Percentiles rank a stretch among this genome's conserved stretches.
These are phyloP conservation scores for Erebia epiphron DNA, from an alignment of 2,888 invertebrate genomes.

Conservation along the genomic window DNA sequence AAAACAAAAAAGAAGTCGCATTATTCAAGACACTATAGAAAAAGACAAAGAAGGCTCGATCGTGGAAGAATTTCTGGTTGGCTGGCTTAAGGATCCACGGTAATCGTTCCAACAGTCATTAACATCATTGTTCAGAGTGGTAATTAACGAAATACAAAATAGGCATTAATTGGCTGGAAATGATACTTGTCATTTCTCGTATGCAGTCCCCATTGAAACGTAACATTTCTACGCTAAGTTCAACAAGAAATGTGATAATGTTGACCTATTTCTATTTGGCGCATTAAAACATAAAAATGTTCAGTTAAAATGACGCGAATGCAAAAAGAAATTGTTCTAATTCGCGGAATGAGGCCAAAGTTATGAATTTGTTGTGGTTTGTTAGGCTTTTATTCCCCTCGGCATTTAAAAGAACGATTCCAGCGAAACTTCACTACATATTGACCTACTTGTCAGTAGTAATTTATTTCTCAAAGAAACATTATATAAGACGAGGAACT, in stretches of 20 bases:
- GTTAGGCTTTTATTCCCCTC: conserved; percentile 13
- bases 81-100: conserved; percentile 13
- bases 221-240: not conserved
- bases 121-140: conserved; percentile 3
- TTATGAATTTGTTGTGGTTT: conserved; percentile 24
- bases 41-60: conserved; percentile 1
- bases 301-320: not conserved
- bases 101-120: conserved; percentile 8
- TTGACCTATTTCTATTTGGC: not conserved
- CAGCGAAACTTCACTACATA: conserved; percentile 13
- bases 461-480: conserved; percentile 21
- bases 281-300: not conserved
- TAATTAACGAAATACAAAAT: conserved; percentile 11
- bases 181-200: conserved; percentile 9
- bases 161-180: conserved; percentile 9
- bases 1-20: conserved; percentile 3
- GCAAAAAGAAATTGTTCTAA: conserved; percentile 15
- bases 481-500: conserved; percentile 30
- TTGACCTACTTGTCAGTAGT: conserved; percentile 10
- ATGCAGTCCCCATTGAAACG: conserved; percentile 5
- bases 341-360: conserved; percentile 22
- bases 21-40: conserved; percentile 1
- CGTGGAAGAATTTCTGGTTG: conserved; percentile 19
- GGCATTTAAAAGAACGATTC: conserved; percentile 5
- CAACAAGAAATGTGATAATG: conserved; percentile 11